Conservation (phyloP, 2,113 vertebrate species). For the Enhydra lutris region DNA sequence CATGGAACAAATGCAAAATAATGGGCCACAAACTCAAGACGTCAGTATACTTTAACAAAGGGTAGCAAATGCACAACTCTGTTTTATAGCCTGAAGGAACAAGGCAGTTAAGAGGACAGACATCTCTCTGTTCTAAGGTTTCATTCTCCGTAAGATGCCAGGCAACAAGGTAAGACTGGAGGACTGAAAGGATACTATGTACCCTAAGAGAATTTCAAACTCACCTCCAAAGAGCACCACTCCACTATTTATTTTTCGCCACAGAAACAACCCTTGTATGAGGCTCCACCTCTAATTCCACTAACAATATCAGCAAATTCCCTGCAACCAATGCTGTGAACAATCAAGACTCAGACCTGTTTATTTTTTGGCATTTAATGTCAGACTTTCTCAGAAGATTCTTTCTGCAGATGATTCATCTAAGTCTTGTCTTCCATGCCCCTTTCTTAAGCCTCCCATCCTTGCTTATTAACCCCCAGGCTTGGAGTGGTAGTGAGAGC, state of each 20-base stretch:
- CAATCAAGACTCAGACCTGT: background rate
- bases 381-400: background rate
- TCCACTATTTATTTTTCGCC: background rate
- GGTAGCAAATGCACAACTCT: background rate
- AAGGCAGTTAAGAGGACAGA: background rate
- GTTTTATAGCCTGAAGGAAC: background rate
- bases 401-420: background rate
- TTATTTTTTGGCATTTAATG: background rate
- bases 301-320: background rate
- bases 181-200: background rate
- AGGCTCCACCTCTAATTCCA: background rate
- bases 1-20: background rate
- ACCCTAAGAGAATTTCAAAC: background rate
- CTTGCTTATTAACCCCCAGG: background rate
- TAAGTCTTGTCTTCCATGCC: background rate
- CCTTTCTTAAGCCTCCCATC: background rate
- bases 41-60: background rate
- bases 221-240: background rate
- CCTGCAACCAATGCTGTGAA: background rate
- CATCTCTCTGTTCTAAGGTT: background rate
- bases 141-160: background rate
- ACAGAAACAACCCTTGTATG: background rate
- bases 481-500: background rate
- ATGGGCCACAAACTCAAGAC: background rate
- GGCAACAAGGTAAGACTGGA: background rate